Percentiles rank a stretch among this genome's conserved stretches.
Evolutionary conservation across 2,113 vertebrate genomes (phyloP).

Genomic region (Burhinus bistriatus): DNA sequence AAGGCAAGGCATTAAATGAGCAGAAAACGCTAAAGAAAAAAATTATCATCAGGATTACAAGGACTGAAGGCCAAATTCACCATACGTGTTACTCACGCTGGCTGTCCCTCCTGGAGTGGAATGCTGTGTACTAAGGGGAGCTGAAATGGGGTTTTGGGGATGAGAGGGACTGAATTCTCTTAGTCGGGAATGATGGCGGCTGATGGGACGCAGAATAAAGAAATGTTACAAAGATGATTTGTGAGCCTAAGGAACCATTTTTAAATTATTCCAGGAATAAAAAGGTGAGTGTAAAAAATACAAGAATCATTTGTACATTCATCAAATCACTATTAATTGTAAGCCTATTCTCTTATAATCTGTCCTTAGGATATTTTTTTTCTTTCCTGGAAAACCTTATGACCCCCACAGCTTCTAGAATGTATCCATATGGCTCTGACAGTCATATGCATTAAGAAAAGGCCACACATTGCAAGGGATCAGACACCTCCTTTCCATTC

Average conservation of each 20-base stretch:
- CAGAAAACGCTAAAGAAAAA: too few species aligned
- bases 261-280: neutral
- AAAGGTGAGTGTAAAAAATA: neutral
- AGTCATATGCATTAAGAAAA: neutral
- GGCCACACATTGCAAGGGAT: neutral
- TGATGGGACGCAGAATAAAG: neutral
- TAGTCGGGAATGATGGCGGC: neutral
- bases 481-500: neutral
- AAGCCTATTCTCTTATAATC: neutral
- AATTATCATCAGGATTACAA: too few species aligned
- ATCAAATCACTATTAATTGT: neutral
- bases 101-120: neutral
- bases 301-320: neutral
- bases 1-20: too few species aligned
- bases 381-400: neutral
- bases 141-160: neutral
- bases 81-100: rapidly evolving
- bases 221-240: neutral
- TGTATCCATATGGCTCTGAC: neutral
- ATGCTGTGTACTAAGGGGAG: neutral
- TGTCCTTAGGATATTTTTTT: too few species aligned
- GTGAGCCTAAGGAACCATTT: neutral
- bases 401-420: neutral
- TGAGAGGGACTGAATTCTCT: neutral
- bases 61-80: neutral